phyloP scores from a whole-genome alignment of 2,113 vertebrate species.

The Brachirus orientalis region DNA sequence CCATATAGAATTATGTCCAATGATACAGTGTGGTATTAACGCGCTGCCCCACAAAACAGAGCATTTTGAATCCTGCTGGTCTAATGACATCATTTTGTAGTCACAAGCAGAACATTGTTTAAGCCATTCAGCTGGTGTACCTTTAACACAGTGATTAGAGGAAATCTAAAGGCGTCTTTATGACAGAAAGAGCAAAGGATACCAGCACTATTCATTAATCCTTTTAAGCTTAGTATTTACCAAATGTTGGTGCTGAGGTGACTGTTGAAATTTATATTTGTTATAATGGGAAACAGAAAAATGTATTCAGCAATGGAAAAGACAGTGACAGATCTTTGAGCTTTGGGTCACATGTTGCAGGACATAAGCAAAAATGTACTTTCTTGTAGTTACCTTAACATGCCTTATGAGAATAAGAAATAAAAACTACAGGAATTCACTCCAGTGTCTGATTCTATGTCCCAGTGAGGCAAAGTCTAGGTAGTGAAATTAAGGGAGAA shows the following conservation, averaged over 20 bases:
- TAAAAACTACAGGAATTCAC: conserved; percentile 59
- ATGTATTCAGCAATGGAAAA: conserved; percentile 24
- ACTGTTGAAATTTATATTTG: conserved; percentile 57
- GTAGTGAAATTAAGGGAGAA: conserved; percentile 69
- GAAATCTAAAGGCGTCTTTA: conserved; percentile 68
- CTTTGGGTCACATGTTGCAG: conserved; percentile 30
- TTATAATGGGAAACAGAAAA: conserved; percentile 42
- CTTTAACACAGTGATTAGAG: conserved; percentile 73
- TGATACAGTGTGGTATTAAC: conserved; percentile 62
- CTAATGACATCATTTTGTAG: conserved; percentile 71
- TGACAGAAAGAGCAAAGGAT: conserved; percentile 68
- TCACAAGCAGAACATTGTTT: conserved; percentile 70
- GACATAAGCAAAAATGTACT: conserved; percentile 27
- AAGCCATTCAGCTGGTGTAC: conserved; percentile 70
- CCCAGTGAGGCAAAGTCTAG: conserved; percentile 67
- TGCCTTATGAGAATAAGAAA: conserved; percentile 26
- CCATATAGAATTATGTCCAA: conserved; percentile 53
- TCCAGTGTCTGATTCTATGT: conserved; percentile 60
- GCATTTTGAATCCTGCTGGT: conserved; percentile 56
- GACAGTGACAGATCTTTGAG: conserved; percentile 27
- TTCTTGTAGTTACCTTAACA: background rate
- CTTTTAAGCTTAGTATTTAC: conserved; percentile 77
- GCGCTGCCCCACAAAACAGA: conserved; percentile 39
- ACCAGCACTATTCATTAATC: conserved; percentile 66
- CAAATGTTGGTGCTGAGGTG: conserved; percentile 70